Conservation (phyloP, 1,140 invertebrate genomes). For the Temnothorax curvispinosus region DNA sequence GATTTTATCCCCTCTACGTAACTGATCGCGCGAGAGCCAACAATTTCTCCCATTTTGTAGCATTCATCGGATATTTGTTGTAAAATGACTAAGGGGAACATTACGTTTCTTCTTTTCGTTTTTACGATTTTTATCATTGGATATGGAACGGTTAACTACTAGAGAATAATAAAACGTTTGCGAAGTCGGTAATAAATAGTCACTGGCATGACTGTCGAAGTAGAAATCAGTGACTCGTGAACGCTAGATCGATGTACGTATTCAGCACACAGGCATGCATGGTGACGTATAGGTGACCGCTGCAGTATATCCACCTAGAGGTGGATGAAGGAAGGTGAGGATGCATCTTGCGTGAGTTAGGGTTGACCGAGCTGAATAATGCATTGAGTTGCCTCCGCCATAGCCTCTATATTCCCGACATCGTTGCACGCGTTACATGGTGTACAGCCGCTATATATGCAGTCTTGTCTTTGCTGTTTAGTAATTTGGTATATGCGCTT, state of each 20-base stretch:
- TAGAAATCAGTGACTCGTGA: slow-evolving; percentile 65
- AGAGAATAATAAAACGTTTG: neutral
- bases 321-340: slow-evolving; percentile 67
- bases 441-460: slow-evolving; percentile 67
- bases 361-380: slow-evolving; percentile 83
- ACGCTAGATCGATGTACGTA: slow-evolving; percentile 17
- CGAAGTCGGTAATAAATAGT: neutral
- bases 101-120: neutral
- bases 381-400: slow-evolving; percentile 76
- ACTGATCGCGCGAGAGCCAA: slow-evolving; percentile 18
- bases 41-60: neutral
- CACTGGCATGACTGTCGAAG: slow-evolving; percentile 25
- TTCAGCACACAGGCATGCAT: neutral
- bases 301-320: slow-evolving; percentile 62
- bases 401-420: slow-evolving; percentile 75
- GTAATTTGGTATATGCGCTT: slow-evolving; percentile 79
- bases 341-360: slow-evolving; percentile 83
- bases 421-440: slow-evolving; percentile 62
- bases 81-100: neutral
- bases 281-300: slow-evolving; percentile 52
- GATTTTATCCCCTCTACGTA: slow-evolving; percentile 6
- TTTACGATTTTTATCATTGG: neutral
- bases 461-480: slow-evolving; percentile 81
- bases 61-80: neutral
- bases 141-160: neutral